phyloP scores from a whole-genome alignment of 1,140 invertebrate species.

The Aleiodes sp. region DNA sequence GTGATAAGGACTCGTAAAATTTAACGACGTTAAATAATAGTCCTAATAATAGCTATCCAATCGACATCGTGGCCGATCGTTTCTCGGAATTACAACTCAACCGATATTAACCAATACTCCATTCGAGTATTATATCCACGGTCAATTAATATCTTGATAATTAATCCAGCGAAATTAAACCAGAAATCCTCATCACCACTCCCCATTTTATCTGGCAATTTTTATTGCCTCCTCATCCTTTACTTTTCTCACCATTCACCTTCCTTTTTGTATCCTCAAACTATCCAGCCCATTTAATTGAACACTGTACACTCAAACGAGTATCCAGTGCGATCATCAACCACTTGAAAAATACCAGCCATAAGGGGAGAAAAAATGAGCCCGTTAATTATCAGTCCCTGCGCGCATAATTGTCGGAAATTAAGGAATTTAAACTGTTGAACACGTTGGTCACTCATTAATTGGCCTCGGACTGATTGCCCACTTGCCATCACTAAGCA shows the following conservation, averaged over 20 bases:
- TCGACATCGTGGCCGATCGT: constrained; percentile 12
- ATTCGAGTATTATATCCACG: background rate
- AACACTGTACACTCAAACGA: background rate
- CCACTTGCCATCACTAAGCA: constrained; percentile 50
- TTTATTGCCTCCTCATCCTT: no score
- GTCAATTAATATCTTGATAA: constrained; percentile 29
- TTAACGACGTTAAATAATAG: constrained; percentile 29
- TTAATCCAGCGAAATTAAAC: constrained; percentile 17
- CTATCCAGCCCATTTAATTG: constrained; percentile 15
- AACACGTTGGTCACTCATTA: constrained; percentile 44
- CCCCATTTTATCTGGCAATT: background rate
- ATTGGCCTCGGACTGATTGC: constrained; percentile 52
- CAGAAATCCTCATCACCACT: constrained; percentile 15
- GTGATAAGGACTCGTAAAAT: constrained; percentile 30
- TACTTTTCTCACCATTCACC: background rate
- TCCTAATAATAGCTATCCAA: constrained; percentile 30
- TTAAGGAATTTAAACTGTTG: constrained; percentile 42
- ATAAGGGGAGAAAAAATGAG: background rate
- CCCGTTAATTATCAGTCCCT: constrained; percentile 34
- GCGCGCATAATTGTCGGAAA: constrained; percentile 41
- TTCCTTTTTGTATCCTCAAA: constrained; percentile 7
- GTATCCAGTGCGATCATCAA: background rate
- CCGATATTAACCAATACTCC: background rate
- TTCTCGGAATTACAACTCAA: constrained; percentile 24
- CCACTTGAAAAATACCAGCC: background rate